phyloP scores from a whole-genome alignment of 2,113 vertebrate species.

The Trematocara unimaculatum region DNA sequence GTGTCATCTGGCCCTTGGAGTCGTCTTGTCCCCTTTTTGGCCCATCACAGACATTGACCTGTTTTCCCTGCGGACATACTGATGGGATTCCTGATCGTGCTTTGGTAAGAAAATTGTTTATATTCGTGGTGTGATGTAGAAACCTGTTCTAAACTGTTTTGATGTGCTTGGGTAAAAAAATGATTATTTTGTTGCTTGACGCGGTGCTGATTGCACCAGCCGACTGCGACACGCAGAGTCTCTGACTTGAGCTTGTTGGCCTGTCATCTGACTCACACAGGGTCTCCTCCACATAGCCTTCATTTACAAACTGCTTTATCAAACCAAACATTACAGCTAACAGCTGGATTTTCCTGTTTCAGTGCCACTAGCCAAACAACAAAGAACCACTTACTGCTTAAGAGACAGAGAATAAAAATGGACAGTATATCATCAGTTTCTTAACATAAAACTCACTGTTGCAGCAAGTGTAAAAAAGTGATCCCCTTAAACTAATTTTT shows the following conservation, averaged over 20 bases:
- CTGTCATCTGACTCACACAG: not conserved
- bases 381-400: not conserved
- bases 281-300: not conserved
- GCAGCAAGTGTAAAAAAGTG: not conserved
- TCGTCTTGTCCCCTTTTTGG: not conserved
- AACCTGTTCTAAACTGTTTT: not conserved
- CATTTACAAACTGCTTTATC: not conserved
- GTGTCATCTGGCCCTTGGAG: not conserved
- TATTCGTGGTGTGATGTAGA: not conserved
- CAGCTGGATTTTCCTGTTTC: not conserved
- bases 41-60: not conserved
- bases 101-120: not conserved
- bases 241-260: not conserved
- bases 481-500: not conserved
- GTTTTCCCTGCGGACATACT: not conserved
- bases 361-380: not conserved
- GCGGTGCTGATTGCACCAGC: not conserved
- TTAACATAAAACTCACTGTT: not conserved
- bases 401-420: not conserved
- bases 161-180: not conserved
- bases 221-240: fast-evolving
- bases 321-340: not conserved
- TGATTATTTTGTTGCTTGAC: fast-evolving
- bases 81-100: not conserved
- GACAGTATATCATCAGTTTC: not conserved